These are phyloP conservation scores for Achroia grisella DNA, from an alignment of 1,140 invertebrate genomes.

Conservation along the genomic window DNA sequence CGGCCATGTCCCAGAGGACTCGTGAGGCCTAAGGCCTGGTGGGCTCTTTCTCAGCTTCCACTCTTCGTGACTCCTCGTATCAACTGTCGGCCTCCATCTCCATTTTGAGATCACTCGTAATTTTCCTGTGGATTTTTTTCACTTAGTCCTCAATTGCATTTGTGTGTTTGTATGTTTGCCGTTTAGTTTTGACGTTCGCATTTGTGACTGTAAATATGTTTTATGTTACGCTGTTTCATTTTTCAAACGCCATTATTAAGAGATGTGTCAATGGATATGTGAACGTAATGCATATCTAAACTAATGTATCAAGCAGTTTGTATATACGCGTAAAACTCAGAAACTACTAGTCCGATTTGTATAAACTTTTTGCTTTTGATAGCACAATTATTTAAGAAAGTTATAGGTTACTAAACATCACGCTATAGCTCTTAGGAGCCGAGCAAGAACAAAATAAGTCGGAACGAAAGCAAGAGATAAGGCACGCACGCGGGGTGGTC, in stretches of 20 bases:
- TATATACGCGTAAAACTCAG: too few relatives aligned
- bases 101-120: constrained; percentile 69
- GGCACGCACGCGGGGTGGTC: too few relatives aligned
- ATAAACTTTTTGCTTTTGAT: too few relatives aligned
- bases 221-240: constrained; percentile 3
- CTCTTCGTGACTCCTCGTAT: constrained; percentile 45
- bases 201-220: constrained; percentile 12
- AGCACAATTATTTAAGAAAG: too few relatives aligned
- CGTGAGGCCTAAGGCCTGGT: constrained; percentile 29
- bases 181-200: constrained; percentile 8
- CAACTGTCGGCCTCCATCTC: constrained; percentile 60
- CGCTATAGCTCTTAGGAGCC: too few relatives aligned
- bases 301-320: too few relatives aligned
- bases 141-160: constrained; percentile 13
- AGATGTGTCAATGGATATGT: constrained; percentile 43
- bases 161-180: constrained; percentile 15
- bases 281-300: too few relatives aligned
- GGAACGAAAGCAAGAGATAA: too few relatives aligned
- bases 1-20: constrained; percentile 56
- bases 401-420: too few relatives aligned
- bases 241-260: constrained; percentile 6
- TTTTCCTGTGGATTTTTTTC: constrained; percentile 21
- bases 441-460: too few relatives aligned
- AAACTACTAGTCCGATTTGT: too few relatives aligned
- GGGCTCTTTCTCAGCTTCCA: constrained; percentile 62